Evolutionary conservation across 2,113 vertebrate species (phyloP), one percentile per base, ranked within the genome.

Genomic region (Podiceps cristatus): DNA sequence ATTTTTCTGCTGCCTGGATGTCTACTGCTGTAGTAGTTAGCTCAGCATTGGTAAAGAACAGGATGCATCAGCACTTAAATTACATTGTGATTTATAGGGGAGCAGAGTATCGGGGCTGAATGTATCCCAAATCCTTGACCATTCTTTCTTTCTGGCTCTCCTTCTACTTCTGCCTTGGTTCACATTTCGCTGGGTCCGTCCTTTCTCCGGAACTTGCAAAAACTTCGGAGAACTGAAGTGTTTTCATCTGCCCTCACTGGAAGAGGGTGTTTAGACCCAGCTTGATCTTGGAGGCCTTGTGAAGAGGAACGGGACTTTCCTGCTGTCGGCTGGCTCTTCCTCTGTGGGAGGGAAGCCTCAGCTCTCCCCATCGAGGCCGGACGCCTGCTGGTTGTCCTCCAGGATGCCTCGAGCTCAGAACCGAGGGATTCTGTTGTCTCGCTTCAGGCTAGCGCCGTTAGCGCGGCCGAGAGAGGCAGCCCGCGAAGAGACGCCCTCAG

Each of bases 401-500:
- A 10, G 79, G 31, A 3, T 1, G 3, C 2, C 11, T 10, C 1
- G 4, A 29, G 58, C 53, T 53, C 11, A 23, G 53, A 13, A 63
- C 19, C 35, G 24, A 1, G n/a, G 0, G 10, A 5, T 17, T 18
- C 15, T 6, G 3, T 31, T 27, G 37, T 37, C 37, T 27, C 20
- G 0, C 35, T 24, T 63, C 0, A 6, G 0, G 10, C 3, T 3
- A 2, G 24, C 10, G 18, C 19, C 7, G 0, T 6, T 22, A 4
- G 2, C 1, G 2, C 2, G 6, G 31, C 52, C 25, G 35, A 4
- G 24, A 19, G 40, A 19, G 18, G 49, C 58, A 5, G 53, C 45
- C 37, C 37, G 37, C 9, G 37, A 37, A 37, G 37, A 37, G 37
- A 37, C 37, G 37, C 37, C 9, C 8, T 37, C 37, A 37, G 37